A percentile compares a stretch with the other conserved stretches of the same genome.
These are phyloP conservation scores for Trichomycterus rosablanca DNA, from an alignment of 2,113 vertebrate genomes.

Conservation along the genomic window DNA sequence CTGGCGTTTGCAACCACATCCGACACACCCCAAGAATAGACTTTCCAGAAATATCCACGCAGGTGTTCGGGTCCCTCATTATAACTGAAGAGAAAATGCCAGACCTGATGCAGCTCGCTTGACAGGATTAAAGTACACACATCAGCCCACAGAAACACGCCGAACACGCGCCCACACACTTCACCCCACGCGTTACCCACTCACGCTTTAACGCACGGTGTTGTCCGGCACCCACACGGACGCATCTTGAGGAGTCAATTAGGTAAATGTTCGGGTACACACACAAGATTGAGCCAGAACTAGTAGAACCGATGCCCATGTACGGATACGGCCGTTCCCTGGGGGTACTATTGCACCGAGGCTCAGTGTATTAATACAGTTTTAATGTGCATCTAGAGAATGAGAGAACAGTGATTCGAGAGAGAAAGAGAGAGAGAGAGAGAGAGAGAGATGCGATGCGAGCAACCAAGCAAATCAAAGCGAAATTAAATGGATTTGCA, in stretches of 20 bases:
- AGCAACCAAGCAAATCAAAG: constrained; percentile 72
- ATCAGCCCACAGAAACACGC: neutral
- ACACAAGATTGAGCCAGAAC: neutral
- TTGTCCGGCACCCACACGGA: neutral
- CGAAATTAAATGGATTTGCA: constrained; percentile 75
- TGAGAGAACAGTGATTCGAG: constrained; percentile 17
- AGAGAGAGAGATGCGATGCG: constrained; percentile 42
- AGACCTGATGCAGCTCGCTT: constrained; percentile 1
- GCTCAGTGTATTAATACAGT: constrained; percentile 51
- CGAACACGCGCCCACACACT: neutral
- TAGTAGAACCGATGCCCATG: neutral
- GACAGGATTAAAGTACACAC: constrained; percentile 12
- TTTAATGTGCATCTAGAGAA: constrained; percentile 41
- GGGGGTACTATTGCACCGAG: constrained; percentile 17
- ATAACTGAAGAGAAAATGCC: constrained; percentile 9
- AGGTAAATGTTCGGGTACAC: constrained; percentile 33
- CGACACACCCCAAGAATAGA: neutral
- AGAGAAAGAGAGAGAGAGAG: constrained; percentile 17
- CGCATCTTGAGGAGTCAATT: constrained; percentile 27
- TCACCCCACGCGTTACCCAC: constrained; percentile 9
- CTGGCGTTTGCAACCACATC: constrained; percentile 24
- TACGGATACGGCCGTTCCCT: constrained; percentile 24
- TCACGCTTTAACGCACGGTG: constrained; percentile 3
- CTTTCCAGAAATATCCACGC: constrained; percentile 9
- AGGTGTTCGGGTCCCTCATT: constrained; percentile 11